phyloP scores from a whole-genome alignment of 2,888 invertebrate species.

The Zhuqinia jingwanae region DNA sequence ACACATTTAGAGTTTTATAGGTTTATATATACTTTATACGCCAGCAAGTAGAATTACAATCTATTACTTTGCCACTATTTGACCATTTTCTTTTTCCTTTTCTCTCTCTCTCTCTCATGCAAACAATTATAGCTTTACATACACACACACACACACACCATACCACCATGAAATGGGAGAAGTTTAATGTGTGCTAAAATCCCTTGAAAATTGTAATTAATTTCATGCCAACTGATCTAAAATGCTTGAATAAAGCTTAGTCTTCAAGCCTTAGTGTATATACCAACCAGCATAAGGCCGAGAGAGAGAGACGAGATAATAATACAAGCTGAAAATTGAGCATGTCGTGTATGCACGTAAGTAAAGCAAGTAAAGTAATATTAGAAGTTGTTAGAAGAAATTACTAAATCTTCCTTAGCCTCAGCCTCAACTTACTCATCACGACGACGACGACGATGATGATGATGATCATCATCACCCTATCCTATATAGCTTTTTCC shows the following conservation, averaged over 20 bases:
- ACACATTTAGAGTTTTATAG: neutral
- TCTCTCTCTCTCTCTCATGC: conserved; percentile 35
- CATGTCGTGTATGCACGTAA: neutral
- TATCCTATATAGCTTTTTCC: neutral
- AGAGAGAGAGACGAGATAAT: conserved; percentile 16
- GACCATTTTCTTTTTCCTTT: conserved; percentile 43
- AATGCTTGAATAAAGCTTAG: conserved; percentile 50
- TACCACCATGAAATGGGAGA: conserved; percentile 59
- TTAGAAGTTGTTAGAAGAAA: conserved; percentile 67
- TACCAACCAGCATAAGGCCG: neutral
- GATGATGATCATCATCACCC: conserved; percentile 37
- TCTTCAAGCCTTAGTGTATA: neutral
- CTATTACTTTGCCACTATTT: conserved; percentile 35
- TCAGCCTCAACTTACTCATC: conserved; percentile 51
- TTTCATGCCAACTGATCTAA: conserved; percentile 68
- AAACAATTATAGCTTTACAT: conserved; percentile 61
- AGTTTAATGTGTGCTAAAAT: conserved; percentile 65
- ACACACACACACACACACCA: conserved; percentile 18
- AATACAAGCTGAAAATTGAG: no score
- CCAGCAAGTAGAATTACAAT: conserved; percentile 29
- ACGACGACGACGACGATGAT: neutral
- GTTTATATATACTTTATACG: conserved; percentile 25
- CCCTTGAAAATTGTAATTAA: conserved; percentile 69
- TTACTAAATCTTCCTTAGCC: conserved; percentile 67
- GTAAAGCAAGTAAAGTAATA: conserved; percentile 49